Base-by-base conservation (phyloP, 2,888 invertebrate species). In the Caenorhabditis doughertyi region DNA sequence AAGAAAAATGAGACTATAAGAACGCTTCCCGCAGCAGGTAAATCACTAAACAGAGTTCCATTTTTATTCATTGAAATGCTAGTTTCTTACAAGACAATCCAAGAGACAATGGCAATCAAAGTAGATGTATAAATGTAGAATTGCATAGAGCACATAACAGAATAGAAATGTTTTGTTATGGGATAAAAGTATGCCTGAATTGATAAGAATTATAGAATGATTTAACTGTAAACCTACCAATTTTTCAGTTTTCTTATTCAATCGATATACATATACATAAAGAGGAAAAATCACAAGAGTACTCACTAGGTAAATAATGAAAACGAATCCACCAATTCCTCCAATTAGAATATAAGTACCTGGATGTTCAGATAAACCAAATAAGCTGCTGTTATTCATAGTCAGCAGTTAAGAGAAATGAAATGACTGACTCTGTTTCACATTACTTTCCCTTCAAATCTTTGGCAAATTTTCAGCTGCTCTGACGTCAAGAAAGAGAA, bases 131-230 rank as follows among this genome's bases (percentile, higher is more conserved):
- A 73, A 7, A 55, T 64, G 23, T 64, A 73, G 25, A 73, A 73
- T 25, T 73, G 73, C 73, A 73, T 73, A 4, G 73, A 73, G 21
- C 64, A 73, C 16, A 73, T 73, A 9, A 73, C 73, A 21, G 64
- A 64, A 25, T 73, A 73, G 47, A 73, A 73, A 53, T 73, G 73
- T 13, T 56, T 64, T 7, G 73, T 73, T 1, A 73, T 73, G 1
- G 73, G 73, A 16, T 64, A 73, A 18, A 73, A 73, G 47, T 64
- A 73, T 7, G 60, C 42, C 71, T 71, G 47, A 27, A 60, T 39
- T 27, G 4, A 16, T 3, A 13, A 2, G 2, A 32, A 47, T 5
- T 11, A 21, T 7, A 21, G 2, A 9, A n/a, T n/a, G 27, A 3
- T 29, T n/a, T 7, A 1, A n/a, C 44, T 23, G 25, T 21, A 9